Base-by-base conservation (phyloP, 2,797 vertebrate genomes). In the Cyprinella venusta region DNA sequence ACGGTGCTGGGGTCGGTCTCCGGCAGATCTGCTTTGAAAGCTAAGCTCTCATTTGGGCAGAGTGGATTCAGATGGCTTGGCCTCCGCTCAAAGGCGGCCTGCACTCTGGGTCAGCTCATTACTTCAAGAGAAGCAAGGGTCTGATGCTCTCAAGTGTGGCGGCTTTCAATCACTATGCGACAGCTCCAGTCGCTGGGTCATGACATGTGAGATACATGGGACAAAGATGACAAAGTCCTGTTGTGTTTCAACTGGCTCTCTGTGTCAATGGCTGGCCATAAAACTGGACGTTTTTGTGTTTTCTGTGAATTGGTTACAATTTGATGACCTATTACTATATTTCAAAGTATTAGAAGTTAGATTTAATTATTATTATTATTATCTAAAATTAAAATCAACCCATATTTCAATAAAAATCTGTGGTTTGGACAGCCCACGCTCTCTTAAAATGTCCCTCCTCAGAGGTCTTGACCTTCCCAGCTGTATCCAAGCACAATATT, bases 41-140 rank as follows among this genome's bases (percentile, higher is more conserved):
- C 91, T 93, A 92, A 95, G 93, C 92, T 90, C 93, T 94, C 92
- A 93, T 94, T 95, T 93, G 92, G 91, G 91, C 90, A 94, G 94
- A 95, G 94, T 95, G 94, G 94, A 94, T 95, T 95, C 94, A 95
- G 94, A 95, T 95, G 94, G 93, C 88, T 94, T 94, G 94, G 94
- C 93, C 91, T 18, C 80, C 78, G 91, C 93, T 94, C 93, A 94
- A 94, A 94, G 93, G 90, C 91, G 84, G 90, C 88, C 90, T 83
- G 91, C 90, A 91, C 93, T 93, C 91, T 88, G 92, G 94, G 93
- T 94, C 93, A 94, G 92, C 91, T 93, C 92, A 93, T 92, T 94
- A 93, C 93, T 94, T 93, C 92, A 93, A 91, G 92, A 91, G 91
- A 93, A 91, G 90, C 90, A 89, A 93, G 91, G 91, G 90, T 90